These are phyloP conservation scores for Cheilosia variabilis DNA, from an alignment of 2,888 invertebrate genomes.

Conservation along the genomic window DNA sequence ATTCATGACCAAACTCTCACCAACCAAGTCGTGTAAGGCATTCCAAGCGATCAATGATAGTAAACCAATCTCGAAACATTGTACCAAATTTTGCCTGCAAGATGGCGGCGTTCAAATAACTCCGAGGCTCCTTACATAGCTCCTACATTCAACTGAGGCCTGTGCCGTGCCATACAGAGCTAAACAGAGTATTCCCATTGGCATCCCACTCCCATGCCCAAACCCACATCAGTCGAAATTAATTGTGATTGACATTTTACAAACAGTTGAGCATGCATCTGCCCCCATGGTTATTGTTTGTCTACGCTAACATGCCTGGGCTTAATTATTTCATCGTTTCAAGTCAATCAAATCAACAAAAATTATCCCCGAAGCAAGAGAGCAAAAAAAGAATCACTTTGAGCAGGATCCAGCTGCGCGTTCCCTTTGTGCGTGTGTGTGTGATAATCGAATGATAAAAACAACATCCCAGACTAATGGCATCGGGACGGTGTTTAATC, in stretches of 20 bases:
- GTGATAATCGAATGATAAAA: conserved; percentile 50
- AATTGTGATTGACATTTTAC: conserved; percentile 67
- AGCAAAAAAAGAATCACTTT: conserved; percentile 28
- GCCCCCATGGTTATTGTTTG: conserved; percentile 56
- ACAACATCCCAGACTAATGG: conserved; percentile 6
- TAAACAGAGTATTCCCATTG: no score
- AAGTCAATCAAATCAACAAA: conserved; percentile 65
- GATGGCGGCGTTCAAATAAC: no score
- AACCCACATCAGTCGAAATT: conserved; percentile 60
- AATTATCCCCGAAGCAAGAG: conserved; percentile 10
- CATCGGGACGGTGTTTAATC: conserved; percentile 20
- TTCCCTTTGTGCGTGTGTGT: conserved; percentile 10
- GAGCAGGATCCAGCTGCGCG: conserved; percentile 50
- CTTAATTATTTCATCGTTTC: conserved; percentile 72
- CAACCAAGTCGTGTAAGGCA: no score
- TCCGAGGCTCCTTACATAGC: no score
- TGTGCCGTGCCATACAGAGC: no score
- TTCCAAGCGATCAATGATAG: no score
- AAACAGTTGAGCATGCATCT: conserved; percentile 66
- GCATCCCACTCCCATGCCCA: background rate
- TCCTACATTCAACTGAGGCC: no score
- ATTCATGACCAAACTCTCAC: no score
- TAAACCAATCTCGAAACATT: no score
- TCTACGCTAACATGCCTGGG: conserved; percentile 46
- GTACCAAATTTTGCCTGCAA: no score